Conservation (phyloP, 2,888 invertebrate species). For the Mimas tiliae region DNA sequence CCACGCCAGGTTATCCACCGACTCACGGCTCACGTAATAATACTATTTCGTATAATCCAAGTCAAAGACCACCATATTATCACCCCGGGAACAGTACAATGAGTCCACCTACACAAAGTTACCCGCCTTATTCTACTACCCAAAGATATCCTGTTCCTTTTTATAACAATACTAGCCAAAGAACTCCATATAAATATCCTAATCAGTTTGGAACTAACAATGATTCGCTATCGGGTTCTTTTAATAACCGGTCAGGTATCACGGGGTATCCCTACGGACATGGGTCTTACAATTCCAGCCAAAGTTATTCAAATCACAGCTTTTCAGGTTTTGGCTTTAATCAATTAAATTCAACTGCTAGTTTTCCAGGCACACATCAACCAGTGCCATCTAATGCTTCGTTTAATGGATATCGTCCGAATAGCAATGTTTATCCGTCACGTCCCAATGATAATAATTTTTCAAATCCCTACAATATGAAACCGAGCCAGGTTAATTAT, state of each 20-base stretch:
- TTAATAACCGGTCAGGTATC: not conserved
- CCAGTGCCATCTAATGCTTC: not conserved
- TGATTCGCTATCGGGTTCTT: not conserved
- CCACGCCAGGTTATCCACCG: conserved; percentile 7
- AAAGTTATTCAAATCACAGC: not conserved
- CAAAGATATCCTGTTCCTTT: conserved; percentile 5
- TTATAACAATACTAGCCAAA: conserved; percentile 5
- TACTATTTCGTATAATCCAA: conserved; percentile 6
- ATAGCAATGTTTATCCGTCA: not conserved
- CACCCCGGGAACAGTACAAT: not conserved
- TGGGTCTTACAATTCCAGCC: not conserved
- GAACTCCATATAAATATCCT: conserved; percentile 6
- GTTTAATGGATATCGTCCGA: not conserved
- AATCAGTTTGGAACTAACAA: not conserved
- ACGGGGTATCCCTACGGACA: not conserved
- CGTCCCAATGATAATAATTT: not conserved
- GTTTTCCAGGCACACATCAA: conserved; percentile 6
- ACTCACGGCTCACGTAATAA: not conserved
- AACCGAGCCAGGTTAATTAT: conserved; percentile 8
- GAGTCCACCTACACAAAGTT: not conserved
- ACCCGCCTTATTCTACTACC: conserved; percentile 6
- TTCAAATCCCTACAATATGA: not conserved
- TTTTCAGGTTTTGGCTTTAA: not conserved
- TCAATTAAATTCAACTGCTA: not conserved
- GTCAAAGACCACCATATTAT: conserved; percentile 21